These are phyloP conservation scores for Decapterus maruadsi DNA, from an alignment of 2,797 vertebrate species.

Conservation along the genomic window DNA sequence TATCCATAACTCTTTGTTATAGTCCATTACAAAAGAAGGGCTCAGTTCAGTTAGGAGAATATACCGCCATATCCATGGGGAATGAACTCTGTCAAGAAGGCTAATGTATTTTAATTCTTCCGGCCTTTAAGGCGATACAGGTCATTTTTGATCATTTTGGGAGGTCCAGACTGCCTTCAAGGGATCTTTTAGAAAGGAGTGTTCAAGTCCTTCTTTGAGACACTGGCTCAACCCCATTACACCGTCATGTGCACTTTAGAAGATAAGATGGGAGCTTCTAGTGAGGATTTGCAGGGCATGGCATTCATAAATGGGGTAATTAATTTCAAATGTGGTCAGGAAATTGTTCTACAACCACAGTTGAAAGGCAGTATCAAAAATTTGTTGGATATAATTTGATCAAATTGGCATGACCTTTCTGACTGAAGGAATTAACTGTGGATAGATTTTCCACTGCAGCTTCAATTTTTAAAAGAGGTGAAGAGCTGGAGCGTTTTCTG, in stretches of 20 bases:
- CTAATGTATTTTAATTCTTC: slow-evolving; percentile 77
- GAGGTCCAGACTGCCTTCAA: slow-evolving; percentile 46
- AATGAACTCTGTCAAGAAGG: slow-evolving; percentile 42
- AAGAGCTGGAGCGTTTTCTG: slow-evolving; percentile 24
- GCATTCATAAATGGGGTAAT: slow-evolving; percentile 56
- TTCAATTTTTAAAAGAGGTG: slow-evolving; percentile 13
- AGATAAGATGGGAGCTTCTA: slow-evolving; percentile 46
- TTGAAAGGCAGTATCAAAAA: slow-evolving; percentile 49
- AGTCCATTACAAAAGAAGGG: slow-evolving; percentile 76
- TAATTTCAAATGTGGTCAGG: slow-evolving; percentile 56
- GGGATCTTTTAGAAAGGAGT: slow-evolving; percentile 45
- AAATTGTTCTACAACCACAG: slow-evolving; percentile 30
- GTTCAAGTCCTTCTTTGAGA: slow-evolving; percentile 46
- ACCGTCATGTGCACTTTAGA: slow-evolving; percentile 41
- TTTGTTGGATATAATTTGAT: slow-evolving; percentile 37
- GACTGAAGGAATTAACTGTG: slow-evolving; percentile 9
- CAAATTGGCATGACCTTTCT: slow-evolving; percentile 46
- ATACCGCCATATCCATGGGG: slow-evolving; percentile 46
- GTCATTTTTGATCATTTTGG: slow-evolving; percentile 67
- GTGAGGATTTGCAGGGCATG: slow-evolving; percentile 44
- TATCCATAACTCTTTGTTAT: slow-evolving; percentile 83
- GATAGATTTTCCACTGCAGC: slow-evolving; percentile 18
- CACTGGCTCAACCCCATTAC: slow-evolving; percentile 37
- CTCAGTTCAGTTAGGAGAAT: slow-evolving; percentile 68
- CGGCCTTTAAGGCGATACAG: slow-evolving; percentile 54